phyloP scores from a whole-genome alignment of 2,797 vertebrate genomes.

The Spea hammondii region DNA sequence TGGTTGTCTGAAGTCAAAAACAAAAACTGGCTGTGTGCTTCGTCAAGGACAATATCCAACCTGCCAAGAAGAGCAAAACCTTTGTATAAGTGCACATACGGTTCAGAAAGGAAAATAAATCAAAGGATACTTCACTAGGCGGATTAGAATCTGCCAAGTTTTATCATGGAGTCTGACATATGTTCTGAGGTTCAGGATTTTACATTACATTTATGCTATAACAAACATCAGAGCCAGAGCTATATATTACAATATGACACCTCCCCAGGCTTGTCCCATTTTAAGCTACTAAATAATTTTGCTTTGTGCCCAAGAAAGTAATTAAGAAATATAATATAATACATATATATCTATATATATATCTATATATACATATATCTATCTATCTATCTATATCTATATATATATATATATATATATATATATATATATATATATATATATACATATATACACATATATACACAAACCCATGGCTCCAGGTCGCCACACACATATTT shows the following conservation, averaged over 20 bases:
- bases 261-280: conserved; percentile 1
- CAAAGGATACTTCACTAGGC: conserved; percentile 32
- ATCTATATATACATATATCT: no score
- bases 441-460: no score
- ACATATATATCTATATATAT: background rate
- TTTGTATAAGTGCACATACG: conserved; percentile 23
- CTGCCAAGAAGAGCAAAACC: conserved; percentile 13
- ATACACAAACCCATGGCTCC: no score
- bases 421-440: background rate
- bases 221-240: conserved; percentile 31
- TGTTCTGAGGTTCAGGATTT: conserved; percentile 17
- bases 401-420: background rate
- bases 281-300: conserved; percentile 1
- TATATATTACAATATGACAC: conserved; percentile 36
- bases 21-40: conserved; percentile 6
- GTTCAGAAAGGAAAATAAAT: conserved; percentile 42
- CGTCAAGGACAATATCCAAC: conserved; percentile 43
- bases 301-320: background rate
- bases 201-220: conserved; percentile 7
- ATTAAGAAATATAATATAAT: background rate
- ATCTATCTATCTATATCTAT: no score
- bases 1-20: conserved; percentile 28
- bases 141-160: conserved; percentile 41
- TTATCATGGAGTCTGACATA: conserved; percentile 28
- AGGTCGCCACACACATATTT: no score